These are phyloP conservation scores for Cynoglossus semilaevis DNA, from an alignment of 2,113 vertebrate species.

Conservation along the genomic window DNA sequence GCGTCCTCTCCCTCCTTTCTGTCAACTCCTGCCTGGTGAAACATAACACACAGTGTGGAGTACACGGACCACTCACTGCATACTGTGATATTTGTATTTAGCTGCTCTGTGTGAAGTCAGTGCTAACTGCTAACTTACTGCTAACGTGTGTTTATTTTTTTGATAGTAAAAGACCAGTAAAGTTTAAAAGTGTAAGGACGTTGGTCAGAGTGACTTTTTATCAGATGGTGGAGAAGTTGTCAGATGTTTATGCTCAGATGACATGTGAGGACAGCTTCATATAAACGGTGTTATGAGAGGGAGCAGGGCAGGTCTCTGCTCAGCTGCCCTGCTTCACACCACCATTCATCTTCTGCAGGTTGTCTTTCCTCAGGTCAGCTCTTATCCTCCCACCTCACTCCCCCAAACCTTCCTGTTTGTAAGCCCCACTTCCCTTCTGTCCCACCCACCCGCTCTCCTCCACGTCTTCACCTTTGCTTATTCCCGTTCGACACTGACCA, in stretches of 20 bases:
- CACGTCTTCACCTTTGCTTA: slow-evolving; percentile 34
- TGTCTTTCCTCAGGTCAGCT: slow-evolving; percentile 6
- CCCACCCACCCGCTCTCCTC: background rate
- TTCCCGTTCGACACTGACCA: slow-evolving; percentile 12
- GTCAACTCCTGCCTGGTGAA: slow-evolving; percentile 41
- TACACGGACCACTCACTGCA: background rate
- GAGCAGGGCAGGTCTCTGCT: slow-evolving; percentile 1
- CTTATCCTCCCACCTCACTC: background rate
- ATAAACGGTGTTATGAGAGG: slow-evolving; percentile 3
- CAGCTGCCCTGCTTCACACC: slow-evolving; percentile 4
- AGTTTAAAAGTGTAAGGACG: no score
- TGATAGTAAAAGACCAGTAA: no score
- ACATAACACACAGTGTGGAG: slow-evolving; percentile 25
- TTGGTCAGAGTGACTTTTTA: no score
- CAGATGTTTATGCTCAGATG: slow-evolving; percentile 36
- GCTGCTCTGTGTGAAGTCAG: no score
- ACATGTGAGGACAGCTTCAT: slow-evolving; percentile 7
- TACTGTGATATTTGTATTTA: background rate
- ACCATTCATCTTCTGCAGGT: background rate
- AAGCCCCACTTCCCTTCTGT: slow-evolving; percentile 32
- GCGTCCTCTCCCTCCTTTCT: slow-evolving; percentile 55
- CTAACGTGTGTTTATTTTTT: no score
- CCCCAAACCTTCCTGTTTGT: slow-evolving; percentile 32
- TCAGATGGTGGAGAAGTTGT: no score
- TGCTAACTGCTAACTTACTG: no score